Conservation (phyloP, 37 sponge, comb jelly and placozoan species). For the Chondrosia reniformis region DNA sequence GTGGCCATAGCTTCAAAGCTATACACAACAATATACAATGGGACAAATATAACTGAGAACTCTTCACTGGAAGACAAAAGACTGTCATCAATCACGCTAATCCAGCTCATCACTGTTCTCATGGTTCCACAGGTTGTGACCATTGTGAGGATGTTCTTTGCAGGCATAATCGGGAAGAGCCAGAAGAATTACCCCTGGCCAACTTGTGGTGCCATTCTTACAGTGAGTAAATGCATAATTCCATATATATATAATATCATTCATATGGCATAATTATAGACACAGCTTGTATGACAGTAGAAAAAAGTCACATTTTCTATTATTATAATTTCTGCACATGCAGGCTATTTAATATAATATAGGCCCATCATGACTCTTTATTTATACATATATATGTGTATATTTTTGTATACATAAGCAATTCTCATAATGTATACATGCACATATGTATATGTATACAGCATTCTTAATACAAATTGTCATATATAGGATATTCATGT, state of each 20-base stretch:
- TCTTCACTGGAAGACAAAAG: background rate
- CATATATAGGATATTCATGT: background rate
- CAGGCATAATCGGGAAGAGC: slow-evolving; percentile 67
- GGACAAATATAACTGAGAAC: background rate
- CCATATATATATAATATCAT: too few relatives aligned
- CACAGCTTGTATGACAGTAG: too few relatives aligned
- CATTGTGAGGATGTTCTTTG: slow-evolving; percentile 43
- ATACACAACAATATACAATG: background rate
- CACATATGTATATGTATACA: background rate
- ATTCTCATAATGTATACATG: background rate
- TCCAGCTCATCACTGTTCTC: slow-evolving; percentile 57
- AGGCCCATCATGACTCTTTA: too few relatives aligned
- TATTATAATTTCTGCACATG: too few relatives aligned
- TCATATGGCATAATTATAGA: too few relatives aligned
- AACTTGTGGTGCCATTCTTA: slow-evolving; percentile 19
- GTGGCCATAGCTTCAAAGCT: slow-evolving; percentile 42
- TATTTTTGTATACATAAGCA: background rate
- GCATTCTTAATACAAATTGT: background rate
- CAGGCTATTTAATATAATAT: too few relatives aligned
- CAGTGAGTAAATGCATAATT: slow-evolving; percentile 39
- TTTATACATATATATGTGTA: background rate
- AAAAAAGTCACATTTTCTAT: too few relatives aligned
- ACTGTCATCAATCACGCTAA: slow-evolving; percentile 1
- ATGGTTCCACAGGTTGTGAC: slow-evolving; percentile 64
- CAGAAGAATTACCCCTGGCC: slow-evolving; percentile 75